These are phyloP conservation scores for Lamellibrachia satsuma DNA, from an alignment of 2,888 invertebrate species.

Conservation along the genomic window DNA sequence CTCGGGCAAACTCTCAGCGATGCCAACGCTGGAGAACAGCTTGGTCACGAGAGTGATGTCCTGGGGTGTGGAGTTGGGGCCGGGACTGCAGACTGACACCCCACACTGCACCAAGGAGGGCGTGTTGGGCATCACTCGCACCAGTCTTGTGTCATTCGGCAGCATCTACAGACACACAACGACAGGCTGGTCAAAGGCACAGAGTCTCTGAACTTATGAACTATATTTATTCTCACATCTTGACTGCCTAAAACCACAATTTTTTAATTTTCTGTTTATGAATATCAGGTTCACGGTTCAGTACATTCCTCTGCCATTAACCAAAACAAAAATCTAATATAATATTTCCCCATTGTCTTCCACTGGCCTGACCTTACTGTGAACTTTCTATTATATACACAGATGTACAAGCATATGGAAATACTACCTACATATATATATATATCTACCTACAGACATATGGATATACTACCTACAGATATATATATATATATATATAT, in stretches of 20 bases:
- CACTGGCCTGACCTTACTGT: too few species aligned
- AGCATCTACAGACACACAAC: constrained; percentile 48
- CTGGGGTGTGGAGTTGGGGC: constrained; percentile 70
- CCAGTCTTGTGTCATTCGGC: constrained; percentile 74
- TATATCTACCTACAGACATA: background rate
- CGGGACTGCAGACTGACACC: constrained; percentile 84
- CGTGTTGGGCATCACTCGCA: constrained; percentile 93
- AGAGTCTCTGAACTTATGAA: background rate
- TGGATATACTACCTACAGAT: too few species aligned
- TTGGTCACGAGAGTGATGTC: constrained; percentile 55
- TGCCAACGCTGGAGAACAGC: constrained; percentile 76
- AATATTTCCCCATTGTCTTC: too few species aligned
- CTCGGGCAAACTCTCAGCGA: constrained; percentile 85
- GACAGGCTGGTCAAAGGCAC: background rate
- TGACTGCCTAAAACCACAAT: too few species aligned
- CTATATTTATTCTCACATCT: too few species aligned
- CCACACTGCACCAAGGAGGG: constrained; percentile 84
- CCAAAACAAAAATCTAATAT: too few species aligned
- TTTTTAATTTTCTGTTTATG: too few species aligned
- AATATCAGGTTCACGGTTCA: too few species aligned
- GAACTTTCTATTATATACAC: too few species aligned
- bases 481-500: too few species aligned
- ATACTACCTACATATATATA: background rate
- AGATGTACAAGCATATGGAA: background rate
- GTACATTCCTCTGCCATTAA: too few species aligned